A percentile compares a stretch with the other conserved stretches of the same genome.
phyloP scores from a whole-genome alignment of 2,113 vertebrate species.

The Callaeas wilsoni region DNA sequence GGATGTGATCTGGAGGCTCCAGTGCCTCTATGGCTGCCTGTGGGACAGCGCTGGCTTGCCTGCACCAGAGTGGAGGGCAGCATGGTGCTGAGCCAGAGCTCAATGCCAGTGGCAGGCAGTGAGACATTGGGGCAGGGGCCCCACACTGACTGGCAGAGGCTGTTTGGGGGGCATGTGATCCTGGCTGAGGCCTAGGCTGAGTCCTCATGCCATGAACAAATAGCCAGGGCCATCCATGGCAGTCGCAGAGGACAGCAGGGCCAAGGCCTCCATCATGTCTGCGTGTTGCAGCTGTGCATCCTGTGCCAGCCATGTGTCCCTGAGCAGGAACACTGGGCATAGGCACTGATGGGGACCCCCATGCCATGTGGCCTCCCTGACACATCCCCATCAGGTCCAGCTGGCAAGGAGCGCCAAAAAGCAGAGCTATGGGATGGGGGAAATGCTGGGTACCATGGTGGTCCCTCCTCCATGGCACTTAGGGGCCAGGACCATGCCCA shows the following conservation, averaged over 20 bases:
- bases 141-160: fast-evolving
- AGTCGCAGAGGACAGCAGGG: background rate
- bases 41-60: background rate
- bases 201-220: background rate
- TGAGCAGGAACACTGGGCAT: fast-evolving
- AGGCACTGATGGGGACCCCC: fast-evolving
- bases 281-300: fast-evolving
- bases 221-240: fast-evolving
- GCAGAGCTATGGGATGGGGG: background rate
- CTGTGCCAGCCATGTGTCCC: background rate
- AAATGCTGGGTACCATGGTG: fast-evolving
- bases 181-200: fast-evolving
- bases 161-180: background rate
- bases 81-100: background rate
- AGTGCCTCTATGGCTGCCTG: background rate
- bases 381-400: fast-evolving
- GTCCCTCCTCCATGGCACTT: background rate
- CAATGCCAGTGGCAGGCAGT: background rate
- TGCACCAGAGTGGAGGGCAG: background rate
- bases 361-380: fast-evolving
- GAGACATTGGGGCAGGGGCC: background rate
- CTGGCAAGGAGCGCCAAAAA: fast-evolving
- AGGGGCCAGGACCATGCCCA: background rate
- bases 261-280: fast-evolving
- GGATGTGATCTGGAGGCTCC: background rate